Base-by-base conservation (phyloP, 2,113 vertebrate genomes). In the Sebastes schlegelii region DNA sequence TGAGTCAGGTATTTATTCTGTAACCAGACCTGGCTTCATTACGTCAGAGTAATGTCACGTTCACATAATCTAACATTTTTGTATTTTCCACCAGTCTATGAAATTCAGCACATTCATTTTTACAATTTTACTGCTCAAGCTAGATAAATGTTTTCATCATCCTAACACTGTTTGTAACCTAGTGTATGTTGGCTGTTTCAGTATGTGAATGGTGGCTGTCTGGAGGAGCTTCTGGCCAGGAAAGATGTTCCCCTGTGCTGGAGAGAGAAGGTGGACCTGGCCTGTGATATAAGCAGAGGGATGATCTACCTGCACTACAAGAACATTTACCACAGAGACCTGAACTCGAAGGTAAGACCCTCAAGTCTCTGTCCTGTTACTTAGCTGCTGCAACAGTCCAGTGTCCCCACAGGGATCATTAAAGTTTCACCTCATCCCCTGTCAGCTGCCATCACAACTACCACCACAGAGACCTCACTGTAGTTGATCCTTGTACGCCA, bases 241-340 rank as follows among this genome's bases (percentile, higher is more conserved):
- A 96, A 96, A 80, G 96, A 97, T 0, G 45, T 94, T 49, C 72
- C 91, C 8, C 93, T 97, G 66, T 92, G 90, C 48, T 97, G 97
- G 96, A 96, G 94, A 76, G 97, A 97, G 83, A 97, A 97, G 82
- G 96, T 97, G 77, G 95, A 96, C 62, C 92, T 97, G 83, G 95
- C 95, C 74, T 96, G 95, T 82, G 96, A 97, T 87, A 96, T 97
- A 82, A 96, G 95, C 74, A 91, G 97, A 86, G 97, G 96, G 61
- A 97, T 97, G 97, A 96, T 96, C 92, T 97, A 97, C 88, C 91
- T 97, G 65, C 97, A 97, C 87, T 97, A 95, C 86, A 97, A 97
- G 89, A 97, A 97, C 92, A 97, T 97, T 91, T 97, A 97, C 89
- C 97, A 97, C 92, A 92, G 97, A 78, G 97, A 97, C 92, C 96